Evolutionary conservation across 2,888 invertebrate genomes (phyloP).

Genomic region (Neocrepidodera transversa): DNA sequence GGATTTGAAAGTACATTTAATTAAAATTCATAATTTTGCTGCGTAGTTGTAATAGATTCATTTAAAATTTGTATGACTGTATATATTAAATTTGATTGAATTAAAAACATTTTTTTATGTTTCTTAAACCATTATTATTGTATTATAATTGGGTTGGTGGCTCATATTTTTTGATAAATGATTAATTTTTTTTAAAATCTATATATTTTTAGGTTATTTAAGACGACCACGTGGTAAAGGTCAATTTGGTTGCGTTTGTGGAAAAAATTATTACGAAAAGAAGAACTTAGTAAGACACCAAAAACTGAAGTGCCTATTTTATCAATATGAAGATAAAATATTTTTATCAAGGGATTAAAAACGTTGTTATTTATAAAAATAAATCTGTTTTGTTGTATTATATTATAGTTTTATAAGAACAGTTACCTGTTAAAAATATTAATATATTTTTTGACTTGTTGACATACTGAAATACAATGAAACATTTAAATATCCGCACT

Average conservation of each 20-base stretch:
- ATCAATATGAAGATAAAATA: constrained; percentile 7
- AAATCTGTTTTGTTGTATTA: neutral
- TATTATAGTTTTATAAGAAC: neutral
- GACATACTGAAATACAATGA: too few species aligned
- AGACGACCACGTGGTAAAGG: constrained; percentile 47
- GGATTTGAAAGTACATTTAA: constrained; percentile 37
- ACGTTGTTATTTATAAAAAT: too few species aligned
- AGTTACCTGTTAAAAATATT: neutral
- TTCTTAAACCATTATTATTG: too few species aligned
- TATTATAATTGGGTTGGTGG: too few species aligned
- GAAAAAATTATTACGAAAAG: constrained; percentile 47
- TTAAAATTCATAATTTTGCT: constrained; percentile 15
- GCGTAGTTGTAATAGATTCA: too few species aligned
- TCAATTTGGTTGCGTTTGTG: constrained; percentile 44
- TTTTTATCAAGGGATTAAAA: neutral
- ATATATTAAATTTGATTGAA: too few species aligned
- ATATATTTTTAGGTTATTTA: constrained; percentile 17
- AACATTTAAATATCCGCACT: too few species aligned
- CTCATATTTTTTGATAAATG: too few species aligned
- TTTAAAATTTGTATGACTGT: too few species aligned
- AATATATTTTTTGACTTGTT: too few species aligned
- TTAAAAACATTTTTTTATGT: too few species aligned
- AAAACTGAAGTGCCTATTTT: constrained; percentile 41
- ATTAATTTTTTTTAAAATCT: too few species aligned
- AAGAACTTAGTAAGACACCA: constrained; percentile 47